A percentile compares a stretch with the other conserved stretches of the same genome.
Conservation (phyloP, 2,888 invertebrate species). For the Pristionchus entomophagus region DNA sequence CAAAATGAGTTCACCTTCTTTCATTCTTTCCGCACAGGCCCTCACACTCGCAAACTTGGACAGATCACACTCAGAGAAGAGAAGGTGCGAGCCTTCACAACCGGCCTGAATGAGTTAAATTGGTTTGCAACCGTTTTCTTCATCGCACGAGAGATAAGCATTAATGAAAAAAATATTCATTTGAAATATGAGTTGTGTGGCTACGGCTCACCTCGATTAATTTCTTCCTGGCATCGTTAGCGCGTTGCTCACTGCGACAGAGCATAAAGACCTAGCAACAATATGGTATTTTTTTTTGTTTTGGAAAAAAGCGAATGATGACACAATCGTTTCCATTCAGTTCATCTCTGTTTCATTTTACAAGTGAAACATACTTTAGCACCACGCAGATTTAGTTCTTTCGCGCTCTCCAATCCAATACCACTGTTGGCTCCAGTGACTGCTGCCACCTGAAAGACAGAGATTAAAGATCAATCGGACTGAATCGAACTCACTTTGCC, state of each 20-base stretch:
- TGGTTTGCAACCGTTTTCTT: no score
- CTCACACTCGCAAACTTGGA: conserved; percentile 67
- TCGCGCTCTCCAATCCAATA: conserved; percentile 83
- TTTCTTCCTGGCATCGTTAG: conserved; percentile 61
- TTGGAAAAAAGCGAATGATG: no score
- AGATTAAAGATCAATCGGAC: not conserved
- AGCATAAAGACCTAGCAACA: conserved; percentile 69
- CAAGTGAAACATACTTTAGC: conserved; percentile 62
- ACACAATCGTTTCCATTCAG: no score
- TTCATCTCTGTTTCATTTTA: no score
- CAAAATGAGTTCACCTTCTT: conserved; percentile 51
- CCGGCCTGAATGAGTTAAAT: conserved; percentile 67
- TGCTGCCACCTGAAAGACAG: conserved; percentile 82
- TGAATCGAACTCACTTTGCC: not conserved
- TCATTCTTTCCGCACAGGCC: conserved; percentile 61
- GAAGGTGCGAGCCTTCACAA: conserved; percentile 71
- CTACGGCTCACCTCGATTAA: conserved; percentile 56
- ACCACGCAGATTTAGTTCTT: conserved; percentile 68
- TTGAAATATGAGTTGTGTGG: not conserved
- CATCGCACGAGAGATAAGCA: no score
- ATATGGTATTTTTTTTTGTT: not conserved
- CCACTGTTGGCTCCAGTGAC: conserved; percentile 77
- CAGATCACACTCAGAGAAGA: conserved; percentile 71
- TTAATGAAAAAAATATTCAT: no score
- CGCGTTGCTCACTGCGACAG: conserved; percentile 67